A percentile compares a stretch with the other conserved stretches of the same genome.
phyloP scores from a whole-genome alignment of 2,797 vertebrate species.

The Clarias platycephalus region DNA sequence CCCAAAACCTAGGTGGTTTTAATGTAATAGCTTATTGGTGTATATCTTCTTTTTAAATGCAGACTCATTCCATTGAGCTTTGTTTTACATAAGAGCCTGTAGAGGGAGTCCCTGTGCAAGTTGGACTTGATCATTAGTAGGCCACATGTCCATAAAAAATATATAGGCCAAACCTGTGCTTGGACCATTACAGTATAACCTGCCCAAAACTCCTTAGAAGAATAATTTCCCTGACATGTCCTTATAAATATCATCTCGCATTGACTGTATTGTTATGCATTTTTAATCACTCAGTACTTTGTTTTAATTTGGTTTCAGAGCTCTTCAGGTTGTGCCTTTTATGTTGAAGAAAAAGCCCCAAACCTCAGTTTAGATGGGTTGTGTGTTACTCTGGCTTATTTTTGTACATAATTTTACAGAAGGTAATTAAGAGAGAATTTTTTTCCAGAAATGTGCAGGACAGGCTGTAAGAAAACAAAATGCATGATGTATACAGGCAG shows the following conservation, averaged over 20 bases:
- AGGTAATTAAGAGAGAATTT: background rate
- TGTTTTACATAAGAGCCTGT: background rate
- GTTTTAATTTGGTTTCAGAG: background rate
- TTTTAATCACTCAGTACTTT: background rate
- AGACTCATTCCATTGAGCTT: background rate
- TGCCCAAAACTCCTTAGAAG: background rate
- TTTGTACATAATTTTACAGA: background rate
- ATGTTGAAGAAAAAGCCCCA: no score
- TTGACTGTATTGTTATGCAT: no score
- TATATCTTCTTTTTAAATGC: background rate
- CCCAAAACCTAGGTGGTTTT: no score
- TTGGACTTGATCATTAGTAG: background rate
- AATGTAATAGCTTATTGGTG: no score
- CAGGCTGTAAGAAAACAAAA: no score
- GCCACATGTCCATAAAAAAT: background rate
- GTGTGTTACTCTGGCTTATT: background rate
- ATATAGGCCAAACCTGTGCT: no score
- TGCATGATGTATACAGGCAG: no score
- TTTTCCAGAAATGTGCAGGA: no score
- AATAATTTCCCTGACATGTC: background rate
- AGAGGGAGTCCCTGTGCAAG: background rate
- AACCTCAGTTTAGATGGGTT: background rate
- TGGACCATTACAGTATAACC: background rate
- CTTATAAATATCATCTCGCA: background rate
- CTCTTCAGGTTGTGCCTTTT: background rate